Evolutionary conservation across 2,797 vertebrate species (phyloP).

Genomic region (Phrynocephalus vlangalii): DNA sequence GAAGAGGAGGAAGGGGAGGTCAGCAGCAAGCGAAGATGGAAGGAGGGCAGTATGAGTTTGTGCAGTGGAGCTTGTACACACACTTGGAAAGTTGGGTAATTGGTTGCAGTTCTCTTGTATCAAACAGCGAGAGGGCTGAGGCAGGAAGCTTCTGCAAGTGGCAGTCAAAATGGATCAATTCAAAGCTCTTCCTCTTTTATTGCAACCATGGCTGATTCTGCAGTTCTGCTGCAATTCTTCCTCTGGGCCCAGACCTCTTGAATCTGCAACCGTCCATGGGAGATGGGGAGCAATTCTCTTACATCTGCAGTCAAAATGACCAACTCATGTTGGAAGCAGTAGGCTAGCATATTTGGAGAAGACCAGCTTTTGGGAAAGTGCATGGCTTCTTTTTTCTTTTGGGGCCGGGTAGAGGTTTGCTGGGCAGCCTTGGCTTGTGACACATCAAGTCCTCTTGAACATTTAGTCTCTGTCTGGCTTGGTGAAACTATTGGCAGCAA

Average conservation of each 20-base stretch:
- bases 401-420: conserved; percentile 73
- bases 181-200: not conserved
- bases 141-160: no score
- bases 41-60: no score
- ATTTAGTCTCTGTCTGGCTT: not conserved
- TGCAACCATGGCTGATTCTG: conserved; percentile 49
- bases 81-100: no score
- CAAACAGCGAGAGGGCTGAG: no score
- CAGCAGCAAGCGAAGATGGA: no score
- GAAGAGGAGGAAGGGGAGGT: no score
- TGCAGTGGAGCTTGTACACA: no score
- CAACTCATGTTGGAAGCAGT: not conserved
- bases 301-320: not conserved
- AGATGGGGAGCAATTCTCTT: not conserved
- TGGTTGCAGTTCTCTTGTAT: no score
- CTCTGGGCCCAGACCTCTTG: conserved; percentile 24
- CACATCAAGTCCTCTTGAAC: conserved; percentile 30
- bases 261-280: not conserved
- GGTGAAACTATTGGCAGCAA: not conserved
- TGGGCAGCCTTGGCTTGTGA: conserved; percentile 75
- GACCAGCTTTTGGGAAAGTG: not conserved
- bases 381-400: not conserved
- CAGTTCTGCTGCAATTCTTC: conserved; percentile 46
- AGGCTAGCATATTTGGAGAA: not conserved
- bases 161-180: no score